Base-by-base conservation (phyloP, 2,113 vertebrate genomes). In the Puntigrus tetrazona region DNA sequence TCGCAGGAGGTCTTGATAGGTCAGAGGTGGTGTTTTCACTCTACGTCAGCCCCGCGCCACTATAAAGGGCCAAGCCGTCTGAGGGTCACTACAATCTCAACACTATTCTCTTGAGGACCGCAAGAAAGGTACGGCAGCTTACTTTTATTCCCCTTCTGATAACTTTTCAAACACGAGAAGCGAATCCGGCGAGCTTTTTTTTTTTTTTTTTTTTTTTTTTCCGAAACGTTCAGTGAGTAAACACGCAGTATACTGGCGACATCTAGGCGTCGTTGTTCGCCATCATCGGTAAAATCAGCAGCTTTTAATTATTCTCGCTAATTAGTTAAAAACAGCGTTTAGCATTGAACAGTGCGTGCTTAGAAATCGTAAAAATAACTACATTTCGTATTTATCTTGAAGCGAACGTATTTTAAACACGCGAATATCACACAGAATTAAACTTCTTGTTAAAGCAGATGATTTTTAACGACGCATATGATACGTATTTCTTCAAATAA, bases 61-160 rank as follows among this genome's bases (percentile, higher is more conserved):
- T 95, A 94, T 93, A 94, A 91, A 92, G 79, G 88, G 87, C 76
- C 63, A 87, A 43, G 69, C 50, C 59, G 55, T 75, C n/a, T 34
- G 38, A 10, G 10, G 8, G 69, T 9, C 75, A 79, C 81, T 73
- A 86, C 77, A 81, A 74, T 88, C 10, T 78, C 63, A n/a, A 74
- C 50, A 84, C 84, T 76, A 81, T 72, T 84, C 83, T 87, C 76
- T 81, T 70, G 85, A 82, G 87, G 50, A 86, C 79, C 2, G 57
- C 82, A 84, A 88, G 83, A 78, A 80, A 91, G 93, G 94, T 94
- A 92, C 31, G 92, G 82, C 72, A 82, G 59, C 57, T 72, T 47
- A n/a, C 41, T 45, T 47, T 72, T 72, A 18, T n/a, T 82, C 18
- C 14, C 7, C 3, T 70, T 10, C 9, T 38, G 1, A 25, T 10